Evolutionary conservation across 2,888 invertebrate species (phyloP).

Genomic region (Heliconius erato): DNA sequence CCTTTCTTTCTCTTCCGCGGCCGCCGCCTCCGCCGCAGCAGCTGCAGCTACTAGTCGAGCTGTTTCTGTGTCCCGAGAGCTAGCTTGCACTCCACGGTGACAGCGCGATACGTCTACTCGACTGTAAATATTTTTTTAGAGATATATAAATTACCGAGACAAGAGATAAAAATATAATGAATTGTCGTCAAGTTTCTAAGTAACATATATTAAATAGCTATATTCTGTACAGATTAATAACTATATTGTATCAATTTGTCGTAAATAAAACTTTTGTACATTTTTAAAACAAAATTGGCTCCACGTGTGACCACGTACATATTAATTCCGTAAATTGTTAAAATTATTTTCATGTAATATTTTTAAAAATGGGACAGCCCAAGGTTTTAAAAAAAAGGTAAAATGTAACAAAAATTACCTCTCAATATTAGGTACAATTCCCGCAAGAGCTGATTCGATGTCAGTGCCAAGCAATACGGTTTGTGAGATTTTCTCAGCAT

Average conservation of each 20-base stretch:
- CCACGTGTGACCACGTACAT: too few species aligned
- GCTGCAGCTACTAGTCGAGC: conserved; percentile 87
- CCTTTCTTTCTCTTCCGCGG: conserved; percentile 86
- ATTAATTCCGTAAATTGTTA: too few species aligned
- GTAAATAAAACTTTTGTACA: too few species aligned
- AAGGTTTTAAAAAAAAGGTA: too few species aligned
- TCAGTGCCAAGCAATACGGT: conserved; percentile 91
- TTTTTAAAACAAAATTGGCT: too few species aligned
- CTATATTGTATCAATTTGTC: not conserved
- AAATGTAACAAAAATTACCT: conserved; percentile 60
- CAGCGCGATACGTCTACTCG: conserved; percentile 80
- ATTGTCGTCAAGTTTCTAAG: not conserved
- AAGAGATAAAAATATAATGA: not conserved
- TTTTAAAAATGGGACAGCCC: too few species aligned
- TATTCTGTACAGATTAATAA: not conserved
- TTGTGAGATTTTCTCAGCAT: conserved; percentile 92
- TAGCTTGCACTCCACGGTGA: conserved; percentile 87
- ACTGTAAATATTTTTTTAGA: conserved; percentile 53
- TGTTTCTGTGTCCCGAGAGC: conserved; percentile 88
- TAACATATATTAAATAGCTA: not conserved
- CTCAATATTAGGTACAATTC: conserved; percentile 82
- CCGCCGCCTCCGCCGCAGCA: conserved; percentile 86
- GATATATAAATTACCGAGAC: not conserved
- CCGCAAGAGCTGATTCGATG: conserved; percentile 89
- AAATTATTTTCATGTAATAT: too few species aligned